Percentiles rank a stretch among this genome's conserved stretches.
phyloP scores from a whole-genome alignment of 2,113 vertebrate genomes.

The Cariama cristata region DNA sequence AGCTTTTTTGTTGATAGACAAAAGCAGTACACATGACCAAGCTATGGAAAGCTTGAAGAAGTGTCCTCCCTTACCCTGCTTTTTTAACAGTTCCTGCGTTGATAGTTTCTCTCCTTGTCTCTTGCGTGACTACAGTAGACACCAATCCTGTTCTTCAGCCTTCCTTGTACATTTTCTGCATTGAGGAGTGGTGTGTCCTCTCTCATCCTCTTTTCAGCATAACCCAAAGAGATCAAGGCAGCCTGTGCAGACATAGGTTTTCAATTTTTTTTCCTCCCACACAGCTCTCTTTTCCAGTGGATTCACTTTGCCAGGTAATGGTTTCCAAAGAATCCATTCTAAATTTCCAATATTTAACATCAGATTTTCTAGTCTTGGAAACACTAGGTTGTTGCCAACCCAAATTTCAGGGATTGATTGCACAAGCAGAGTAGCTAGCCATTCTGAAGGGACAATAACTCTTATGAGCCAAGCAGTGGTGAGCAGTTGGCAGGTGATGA shows the following conservation, averaged over 20 bases:
- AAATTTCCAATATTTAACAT: slow-evolving; percentile 66
- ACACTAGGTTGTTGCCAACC: background rate
- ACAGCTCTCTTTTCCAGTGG: slow-evolving; percentile 40
- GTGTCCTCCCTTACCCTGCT: background rate
- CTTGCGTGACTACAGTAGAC: background rate
- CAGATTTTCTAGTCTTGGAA: slow-evolving; percentile 69
- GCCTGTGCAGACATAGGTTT: slow-evolving; percentile 29
- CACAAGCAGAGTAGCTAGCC: slow-evolving; percentile 41
- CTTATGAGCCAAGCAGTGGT: background rate
- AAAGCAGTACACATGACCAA: slow-evolving; percentile 5
- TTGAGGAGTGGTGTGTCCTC: background rate
- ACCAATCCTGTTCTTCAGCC: background rate
- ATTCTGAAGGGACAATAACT: slow-evolving; percentile 34
- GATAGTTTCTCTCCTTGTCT: background rate
- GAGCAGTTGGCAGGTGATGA: slow-evolving; percentile 42
- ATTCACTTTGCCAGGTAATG: slow-evolving; percentile 35
- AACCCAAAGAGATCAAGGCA: background rate
- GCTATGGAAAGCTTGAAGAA: slow-evolving; percentile 33
- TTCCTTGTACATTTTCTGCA: background rate
- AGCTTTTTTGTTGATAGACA: slow-evolving; percentile 14
- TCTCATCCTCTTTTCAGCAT: background rate
- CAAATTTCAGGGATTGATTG: slow-evolving; percentile 31
- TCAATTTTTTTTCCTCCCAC: slow-evolving; percentile 49
- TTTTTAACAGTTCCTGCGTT: background rate
- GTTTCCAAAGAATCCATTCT: slow-evolving; percentile 61